phyloP scores from a whole-genome alignment of 2,888 invertebrate genomes.

The Aleiodes alternator region DNA sequence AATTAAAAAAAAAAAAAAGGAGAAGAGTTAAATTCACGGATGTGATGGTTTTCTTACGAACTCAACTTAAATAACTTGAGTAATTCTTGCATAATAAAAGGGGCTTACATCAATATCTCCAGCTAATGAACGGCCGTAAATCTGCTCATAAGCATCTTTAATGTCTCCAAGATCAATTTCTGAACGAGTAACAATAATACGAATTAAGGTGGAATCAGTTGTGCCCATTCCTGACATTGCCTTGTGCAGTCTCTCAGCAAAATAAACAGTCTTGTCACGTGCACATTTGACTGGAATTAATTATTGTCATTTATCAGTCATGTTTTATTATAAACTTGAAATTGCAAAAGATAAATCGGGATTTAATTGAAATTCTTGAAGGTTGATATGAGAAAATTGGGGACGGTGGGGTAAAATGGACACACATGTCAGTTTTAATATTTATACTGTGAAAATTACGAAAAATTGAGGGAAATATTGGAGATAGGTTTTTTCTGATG shows the following conservation, averaged over 20 bases:
- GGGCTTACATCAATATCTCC: constrained; percentile 86
- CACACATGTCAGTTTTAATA: no score
- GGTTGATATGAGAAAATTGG: no score
- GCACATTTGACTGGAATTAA: constrained; percentile 82
- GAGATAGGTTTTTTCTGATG: no score
- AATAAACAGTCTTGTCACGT: constrained; percentile 88
- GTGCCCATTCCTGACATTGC: constrained; percentile 94
- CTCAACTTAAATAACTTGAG: background rate
- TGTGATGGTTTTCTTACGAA: constrained; percentile 7
- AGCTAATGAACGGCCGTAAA: constrained; percentile 87
- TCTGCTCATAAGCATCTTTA: constrained; percentile 85
- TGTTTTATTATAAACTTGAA: no score
- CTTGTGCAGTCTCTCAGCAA: constrained; percentile 90
- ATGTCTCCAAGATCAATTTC: constrained; percentile 93
- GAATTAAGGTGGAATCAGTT: constrained; percentile 89
- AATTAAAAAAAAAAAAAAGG: background rate
- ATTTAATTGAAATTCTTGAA: no score
- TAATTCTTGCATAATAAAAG: constrained; percentile 1
- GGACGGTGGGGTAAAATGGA: no score
- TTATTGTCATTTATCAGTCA: background rate
- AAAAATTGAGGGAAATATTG: no score
- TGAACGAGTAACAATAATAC: constrained; percentile 88
- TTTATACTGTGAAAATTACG: no score
- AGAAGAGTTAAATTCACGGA: constrained; percentile 30
- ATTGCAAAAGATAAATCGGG: no score